Evolutionary conservation across 2,888 invertebrate species (phyloP).

Genomic region (Lasioglossum villosulum): DNA sequence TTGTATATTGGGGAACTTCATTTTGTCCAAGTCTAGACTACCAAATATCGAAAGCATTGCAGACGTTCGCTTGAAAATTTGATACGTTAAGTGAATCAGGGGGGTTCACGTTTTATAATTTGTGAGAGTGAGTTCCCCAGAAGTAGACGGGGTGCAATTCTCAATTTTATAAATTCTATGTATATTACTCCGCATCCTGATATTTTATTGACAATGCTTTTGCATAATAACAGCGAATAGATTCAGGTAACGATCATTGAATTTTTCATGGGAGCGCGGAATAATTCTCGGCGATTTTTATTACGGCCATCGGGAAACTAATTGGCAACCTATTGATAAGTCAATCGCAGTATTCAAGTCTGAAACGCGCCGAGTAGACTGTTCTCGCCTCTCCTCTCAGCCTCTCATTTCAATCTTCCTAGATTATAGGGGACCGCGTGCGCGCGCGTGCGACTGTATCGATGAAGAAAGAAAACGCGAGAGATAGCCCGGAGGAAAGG

Average conservation of each 20-base stretch:
- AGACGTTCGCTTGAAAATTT: not conserved
- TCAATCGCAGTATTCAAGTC: not conserved
- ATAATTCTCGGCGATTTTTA: constrained; percentile 35
- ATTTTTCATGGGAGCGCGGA: not conserved
- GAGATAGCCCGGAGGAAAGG: constrained; percentile 39
- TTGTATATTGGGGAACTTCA: too few relatives aligned
- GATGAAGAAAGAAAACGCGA: constrained; percentile 30
- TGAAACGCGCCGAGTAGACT: constrained; percentile 13
- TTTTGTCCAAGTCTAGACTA: too few relatives aligned
- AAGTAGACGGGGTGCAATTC: not conserved
- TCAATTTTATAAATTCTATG: not conserved
- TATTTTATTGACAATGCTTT: not conserved
- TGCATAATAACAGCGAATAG: not conserved
- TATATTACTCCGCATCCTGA: not conserved
- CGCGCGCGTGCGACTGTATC: not conserved
- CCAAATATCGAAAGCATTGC: not conserved
- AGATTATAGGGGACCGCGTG: not conserved
- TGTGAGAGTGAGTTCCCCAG: not conserved
- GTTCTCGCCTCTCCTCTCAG: not conserved
- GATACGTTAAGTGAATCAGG: not conserved
- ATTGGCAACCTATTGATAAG: constrained; percentile 45
- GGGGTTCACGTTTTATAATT: not conserved
- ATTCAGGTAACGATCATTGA: not conserved
- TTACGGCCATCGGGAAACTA: constrained; percentile 14
- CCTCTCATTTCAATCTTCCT: not conserved